Conservation (phyloP, 35 echinoderm and acorn worm species). For the Apostichopus japonicus region DNA sequence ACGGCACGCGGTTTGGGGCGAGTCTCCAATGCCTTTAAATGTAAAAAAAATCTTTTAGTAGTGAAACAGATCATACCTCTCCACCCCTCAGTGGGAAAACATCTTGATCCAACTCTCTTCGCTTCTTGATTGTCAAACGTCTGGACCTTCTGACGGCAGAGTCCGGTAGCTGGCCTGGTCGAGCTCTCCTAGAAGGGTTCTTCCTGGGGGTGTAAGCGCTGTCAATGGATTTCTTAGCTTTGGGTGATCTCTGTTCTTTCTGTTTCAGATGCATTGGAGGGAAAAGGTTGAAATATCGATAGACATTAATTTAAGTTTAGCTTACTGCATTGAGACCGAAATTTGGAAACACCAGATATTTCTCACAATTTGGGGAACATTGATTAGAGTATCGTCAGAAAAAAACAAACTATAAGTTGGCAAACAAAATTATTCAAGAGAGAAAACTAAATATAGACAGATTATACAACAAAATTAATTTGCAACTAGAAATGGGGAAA, state of each 20-base stretch:
- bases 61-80: not conserved
- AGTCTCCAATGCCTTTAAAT: no score
- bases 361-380: no score
- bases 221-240: not conserved
- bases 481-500: no score
- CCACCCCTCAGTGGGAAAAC: conserved; percentile 20
- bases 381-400: no score
- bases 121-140: conserved; percentile 1
- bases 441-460: no score
- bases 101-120: not conserved
- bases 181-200: conserved; percentile 30
- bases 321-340: no score
- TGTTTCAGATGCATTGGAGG: not conserved
- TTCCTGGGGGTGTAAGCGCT: not conserved
- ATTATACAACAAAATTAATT: no score
- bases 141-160: not conserved
- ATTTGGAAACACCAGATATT: no score
- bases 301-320: not conserved
- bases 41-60: no score
- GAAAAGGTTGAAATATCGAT: not conserved
- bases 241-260: conserved; percentile 10
- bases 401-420: no score
- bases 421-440: no score
- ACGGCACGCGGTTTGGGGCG: no score
- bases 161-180: conserved; percentile 17